phyloP scores from a whole-genome alignment of 2,888 invertebrate species.

The Lumbricus terrestris region DNA sequence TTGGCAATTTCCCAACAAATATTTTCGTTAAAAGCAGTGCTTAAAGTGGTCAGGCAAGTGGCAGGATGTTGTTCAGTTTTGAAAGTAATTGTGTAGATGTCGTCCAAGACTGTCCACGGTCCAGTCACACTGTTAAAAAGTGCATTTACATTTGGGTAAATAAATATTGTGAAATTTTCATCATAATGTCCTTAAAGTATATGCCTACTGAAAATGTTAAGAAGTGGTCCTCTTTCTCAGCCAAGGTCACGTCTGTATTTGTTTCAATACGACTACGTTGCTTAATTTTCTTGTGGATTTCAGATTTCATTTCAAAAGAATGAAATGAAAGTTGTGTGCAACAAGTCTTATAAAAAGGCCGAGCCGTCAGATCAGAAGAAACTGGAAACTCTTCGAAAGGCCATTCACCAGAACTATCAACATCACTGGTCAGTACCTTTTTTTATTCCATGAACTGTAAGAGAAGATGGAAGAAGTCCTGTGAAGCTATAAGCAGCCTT shows the following conservation, averaged over 20 bases:
- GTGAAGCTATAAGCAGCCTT: background rate
- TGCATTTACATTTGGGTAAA: too few relatives aligned
- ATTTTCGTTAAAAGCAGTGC: too few relatives aligned
- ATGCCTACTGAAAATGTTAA: too few relatives aligned
- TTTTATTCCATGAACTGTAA: background rate
- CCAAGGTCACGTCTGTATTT: background rate
- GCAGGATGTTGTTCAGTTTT: too few relatives aligned
- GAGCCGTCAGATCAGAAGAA: slow-evolving; percentile 61
- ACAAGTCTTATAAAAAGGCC: slow-evolving; percentile 71
- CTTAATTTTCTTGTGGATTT: slow-evolving; percentile 25
- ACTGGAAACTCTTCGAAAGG: slow-evolving; percentile 81
- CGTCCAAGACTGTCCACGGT: too few relatives aligned
- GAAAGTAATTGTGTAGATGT: too few relatives aligned
- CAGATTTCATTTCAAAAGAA: slow-evolving; percentile 76
- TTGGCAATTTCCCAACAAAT: too few relatives aligned
- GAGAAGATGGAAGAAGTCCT: background rate
- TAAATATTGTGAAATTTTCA: background rate
- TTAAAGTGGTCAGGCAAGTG: too few relatives aligned
- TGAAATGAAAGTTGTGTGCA: slow-evolving; percentile 63
- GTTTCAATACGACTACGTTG: background rate
- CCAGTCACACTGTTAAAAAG: too few relatives aligned
- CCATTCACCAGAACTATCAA: slow-evolving; percentile 91
- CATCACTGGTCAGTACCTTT: slow-evolving; percentile 78
- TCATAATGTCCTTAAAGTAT: too few relatives aligned
- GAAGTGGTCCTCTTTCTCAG: background rate